Evolutionary conservation across 2,113 vertebrate genomes (phyloP), one percentile per base, ranked within the genome.

Genomic region (Tragelaphus strepsiceros): DNA sequence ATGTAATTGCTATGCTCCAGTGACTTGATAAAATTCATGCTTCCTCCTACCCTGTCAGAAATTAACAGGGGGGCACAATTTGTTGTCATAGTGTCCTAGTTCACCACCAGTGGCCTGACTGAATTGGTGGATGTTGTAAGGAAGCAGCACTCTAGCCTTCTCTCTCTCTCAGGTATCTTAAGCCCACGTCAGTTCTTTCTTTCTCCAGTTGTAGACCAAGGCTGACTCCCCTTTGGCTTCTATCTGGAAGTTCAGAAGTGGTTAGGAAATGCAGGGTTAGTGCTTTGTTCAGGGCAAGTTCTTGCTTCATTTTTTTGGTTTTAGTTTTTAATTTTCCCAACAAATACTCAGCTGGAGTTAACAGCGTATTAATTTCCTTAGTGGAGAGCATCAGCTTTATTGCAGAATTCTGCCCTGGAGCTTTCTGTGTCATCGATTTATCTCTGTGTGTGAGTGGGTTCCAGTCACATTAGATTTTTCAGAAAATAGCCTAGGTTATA

Each of bases 341-440:
- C 4, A 2, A 92, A 32, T 90, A 35, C 86, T 94, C 49, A 77
- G 16, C 90, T 87, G 49, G 49, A 92, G 32, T 92, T 97, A 96
- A 91, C 56, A 90, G 51, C 35, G 15, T 85, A 91, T 97, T 94
- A 77, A 92, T 96, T 96, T 98, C 35, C 49, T 97, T 54, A 16
- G 32, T 88, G 46, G 59, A 97, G 67, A 95, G n/a, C 35, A 83
- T 85, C 2, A 1, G 35, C 58, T 96, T 96, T 95, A 35, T 97
- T 88, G 64, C 26, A 46, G 24, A 86, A 67, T 91, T 97, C 56
- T 94, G 59, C 82, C 56, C 78, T 53, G 39, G 30, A 71, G 90
- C 80, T 96, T 93, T 90, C 85, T 51, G 10, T 2, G 9, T 56
- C 77, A 92, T 74, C 39, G 54, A 84, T 90, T 81, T 91, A 3